Conservation (phyloP, 2,888 invertebrate species). For the Phoenoteleia sp. region DNA sequence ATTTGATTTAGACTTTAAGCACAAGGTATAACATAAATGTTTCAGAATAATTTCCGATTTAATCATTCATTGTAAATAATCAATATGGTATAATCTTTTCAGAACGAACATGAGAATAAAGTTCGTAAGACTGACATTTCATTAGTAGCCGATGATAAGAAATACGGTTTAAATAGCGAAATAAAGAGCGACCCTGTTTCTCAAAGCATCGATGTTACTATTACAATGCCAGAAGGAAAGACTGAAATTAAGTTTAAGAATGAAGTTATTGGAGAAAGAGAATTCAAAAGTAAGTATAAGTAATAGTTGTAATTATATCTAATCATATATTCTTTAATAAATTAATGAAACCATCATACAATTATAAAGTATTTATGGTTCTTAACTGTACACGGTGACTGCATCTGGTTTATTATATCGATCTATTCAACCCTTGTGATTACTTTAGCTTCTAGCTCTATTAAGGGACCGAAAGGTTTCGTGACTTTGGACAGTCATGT, state of each 20-base stretch:
- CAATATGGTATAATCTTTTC: too few relatives aligned
- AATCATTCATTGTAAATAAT: too few relatives aligned
- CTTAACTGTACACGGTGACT: too few relatives aligned
- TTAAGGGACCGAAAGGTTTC: conserved; percentile 84
- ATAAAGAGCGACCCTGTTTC: conserved; percentile 88
- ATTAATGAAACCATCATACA: too few relatives aligned
- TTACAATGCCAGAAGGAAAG: conserved; percentile 87
- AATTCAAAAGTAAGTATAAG: conserved; percentile 88
- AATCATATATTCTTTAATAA: too few relatives aligned
- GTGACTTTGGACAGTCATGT: conserved; percentile 87
- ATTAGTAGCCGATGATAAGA: conserved; percentile 88
- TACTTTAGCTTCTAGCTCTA: conserved; percentile 51
- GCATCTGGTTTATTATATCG: too few relatives aligned
- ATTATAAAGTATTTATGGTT: too few relatives aligned
- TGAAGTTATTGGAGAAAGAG: conserved; percentile 87
- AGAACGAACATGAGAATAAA: conserved; percentile 78
- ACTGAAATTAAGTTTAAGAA: conserved; percentile 86
- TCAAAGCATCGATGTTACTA: conserved; percentile 86
- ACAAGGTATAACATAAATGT: conserved; percentile 80
- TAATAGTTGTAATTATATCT: too few relatives aligned
- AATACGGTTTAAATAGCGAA: conserved; percentile 88
- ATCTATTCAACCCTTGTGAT: too few relatives aligned
- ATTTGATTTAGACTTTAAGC: conserved; percentile 81
- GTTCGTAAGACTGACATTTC: conserved; percentile 84
- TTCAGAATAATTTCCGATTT: too few relatives aligned